A percentile compares a stretch with the other conserved stretches of the same genome.
These are phyloP conservation scores for Boulengeromyrus knoepffleri DNA, from an alignment of 2,113 vertebrate genomes.

Conservation along the genomic window DNA sequence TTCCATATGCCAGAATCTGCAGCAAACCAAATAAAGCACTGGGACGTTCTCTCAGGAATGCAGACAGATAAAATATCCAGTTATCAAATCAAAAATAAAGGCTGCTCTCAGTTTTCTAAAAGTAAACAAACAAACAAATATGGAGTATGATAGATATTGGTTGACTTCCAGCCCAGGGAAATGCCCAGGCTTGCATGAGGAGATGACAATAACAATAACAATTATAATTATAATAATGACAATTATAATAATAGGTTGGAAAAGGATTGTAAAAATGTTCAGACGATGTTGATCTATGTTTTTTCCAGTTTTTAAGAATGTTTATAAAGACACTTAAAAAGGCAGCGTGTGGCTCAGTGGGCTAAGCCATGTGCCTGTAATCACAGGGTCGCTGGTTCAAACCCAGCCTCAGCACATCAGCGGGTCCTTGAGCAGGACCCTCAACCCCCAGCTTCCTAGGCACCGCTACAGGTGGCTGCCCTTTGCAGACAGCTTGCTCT, in stretches of 20 bases:
- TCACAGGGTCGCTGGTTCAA: too few relatives aligned
- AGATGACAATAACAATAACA: background rate
- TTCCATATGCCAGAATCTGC: background rate
- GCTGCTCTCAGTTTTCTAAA: background rate
- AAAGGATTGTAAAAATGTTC: background rate
- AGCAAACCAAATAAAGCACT: background rate
- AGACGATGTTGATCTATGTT: background rate
- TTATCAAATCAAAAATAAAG: background rate
- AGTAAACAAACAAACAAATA: background rate
- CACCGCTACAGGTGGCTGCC: too few relatives aligned
- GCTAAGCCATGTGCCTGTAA: too few relatives aligned
- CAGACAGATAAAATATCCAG: background rate
- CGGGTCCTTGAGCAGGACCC: too few relatives aligned
- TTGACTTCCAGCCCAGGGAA: background rate
- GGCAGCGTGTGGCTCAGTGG: too few relatives aligned
- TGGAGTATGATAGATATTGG: background rate
- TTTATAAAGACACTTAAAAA: background rate
- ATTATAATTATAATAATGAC: background rate
- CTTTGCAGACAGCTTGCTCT: too few relatives aligned
- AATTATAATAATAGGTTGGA: background rate
- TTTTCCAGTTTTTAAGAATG: background rate
- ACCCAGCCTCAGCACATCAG: too few relatives aligned
- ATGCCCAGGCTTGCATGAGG: background rate
- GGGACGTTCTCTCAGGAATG: background rate
- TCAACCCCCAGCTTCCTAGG: too few relatives aligned